These are phyloP conservation scores for Gerris buenoi DNA, from an alignment of 1,140 invertebrate species.

Conservation along the genomic window DNA sequence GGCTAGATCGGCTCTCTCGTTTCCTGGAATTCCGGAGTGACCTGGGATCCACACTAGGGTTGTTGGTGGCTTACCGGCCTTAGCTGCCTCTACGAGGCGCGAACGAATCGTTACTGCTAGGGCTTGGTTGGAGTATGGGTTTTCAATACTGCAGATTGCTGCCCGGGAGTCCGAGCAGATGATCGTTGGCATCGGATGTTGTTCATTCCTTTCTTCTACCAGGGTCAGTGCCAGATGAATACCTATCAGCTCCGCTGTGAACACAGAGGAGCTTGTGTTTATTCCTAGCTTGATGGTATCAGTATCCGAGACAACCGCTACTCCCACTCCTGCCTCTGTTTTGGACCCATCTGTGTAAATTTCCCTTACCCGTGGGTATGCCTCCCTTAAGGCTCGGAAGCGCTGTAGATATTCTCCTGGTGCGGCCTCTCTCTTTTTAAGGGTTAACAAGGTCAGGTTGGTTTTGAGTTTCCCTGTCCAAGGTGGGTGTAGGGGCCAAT, in stretches of 20 bases:
- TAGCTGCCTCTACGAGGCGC: not conserved
- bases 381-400: not conserved
- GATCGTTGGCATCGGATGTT: not conserved
- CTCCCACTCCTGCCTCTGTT: not conserved
- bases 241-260: not conserved
- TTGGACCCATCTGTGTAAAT: not conserved
- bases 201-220: not conserved
- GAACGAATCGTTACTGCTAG: not conserved
- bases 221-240: not conserved
- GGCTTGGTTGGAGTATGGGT: not conserved
- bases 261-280: not conserved
- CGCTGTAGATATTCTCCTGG: not conserved
- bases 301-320: not conserved
- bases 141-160: not conserved
- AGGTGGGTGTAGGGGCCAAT: not conserved
- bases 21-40: not conserved
- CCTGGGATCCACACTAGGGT: not conserved
- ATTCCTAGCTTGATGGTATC: not conserved
- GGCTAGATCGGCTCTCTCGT: not conserved
- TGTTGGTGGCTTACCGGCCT: not conserved
- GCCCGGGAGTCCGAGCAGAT: not conserved
- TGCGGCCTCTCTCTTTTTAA: too few species aligned
- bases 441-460: not conserved
- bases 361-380: not conserved
- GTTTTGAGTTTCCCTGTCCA: not conserved